Evolutionary conservation across 2,888 invertebrate species (phyloP).

Genomic region (Leucophora obtusa): DNA sequence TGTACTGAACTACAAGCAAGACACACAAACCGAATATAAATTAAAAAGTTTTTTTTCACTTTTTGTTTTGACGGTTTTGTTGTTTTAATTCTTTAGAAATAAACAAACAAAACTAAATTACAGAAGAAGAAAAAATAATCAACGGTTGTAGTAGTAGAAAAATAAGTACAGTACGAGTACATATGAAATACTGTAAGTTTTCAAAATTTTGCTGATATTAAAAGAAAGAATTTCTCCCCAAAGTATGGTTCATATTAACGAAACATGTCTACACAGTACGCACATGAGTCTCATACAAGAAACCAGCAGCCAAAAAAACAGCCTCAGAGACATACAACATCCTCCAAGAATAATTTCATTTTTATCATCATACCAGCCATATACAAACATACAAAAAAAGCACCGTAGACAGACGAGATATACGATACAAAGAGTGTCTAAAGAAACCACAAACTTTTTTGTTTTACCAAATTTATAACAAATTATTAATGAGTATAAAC

Average conservation of each 20-base stretch:
- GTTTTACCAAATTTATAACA: slow-evolving; percentile 27
- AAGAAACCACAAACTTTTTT: slow-evolving; percentile 33
- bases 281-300: slow-evolving; percentile 8
- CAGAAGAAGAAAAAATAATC: neutral
- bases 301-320: neutral
- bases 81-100: slow-evolving; percentile 21
- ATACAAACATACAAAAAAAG: neutral
- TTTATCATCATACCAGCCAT: neutral
- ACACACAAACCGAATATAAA: slow-evolving; percentile 35
- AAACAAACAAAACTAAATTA: slow-evolving; percentile 25
- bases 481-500: slow-evolving; percentile 38
- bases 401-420: neutral
- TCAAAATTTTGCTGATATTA: neutral
- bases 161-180: neutral
- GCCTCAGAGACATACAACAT: neutral
- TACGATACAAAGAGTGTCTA: neutral
- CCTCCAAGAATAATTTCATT: slow-evolving; percentile 11
- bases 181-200: neutral
- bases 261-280: slow-evolving; percentile 23
- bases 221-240: slow-evolving; percentile 19
- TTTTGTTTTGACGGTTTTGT: neutral
- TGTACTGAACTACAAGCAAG: neutral
- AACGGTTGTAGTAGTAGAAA: too few species aligned
- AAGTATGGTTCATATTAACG: neutral
- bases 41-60: slow-evolving; percentile 38